phyloP scores from a whole-genome alignment of 2,888 invertebrate species.

The Cyclophora albipunctata region DNA sequence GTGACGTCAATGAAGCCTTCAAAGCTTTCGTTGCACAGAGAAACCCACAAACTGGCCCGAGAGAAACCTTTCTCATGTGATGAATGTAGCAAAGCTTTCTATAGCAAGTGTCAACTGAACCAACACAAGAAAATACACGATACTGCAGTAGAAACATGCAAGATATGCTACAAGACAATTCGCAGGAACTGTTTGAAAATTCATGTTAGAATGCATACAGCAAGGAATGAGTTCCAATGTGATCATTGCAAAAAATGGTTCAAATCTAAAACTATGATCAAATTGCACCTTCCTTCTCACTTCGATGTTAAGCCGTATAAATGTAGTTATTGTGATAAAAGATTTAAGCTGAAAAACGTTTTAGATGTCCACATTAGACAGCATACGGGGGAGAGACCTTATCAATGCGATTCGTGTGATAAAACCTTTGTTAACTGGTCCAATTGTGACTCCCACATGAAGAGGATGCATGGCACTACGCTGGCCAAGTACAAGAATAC shows the following conservation, averaged over 20 bases:
- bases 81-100: background rate
- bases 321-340: conserved; percentile 6
- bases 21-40: no score
- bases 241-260: conserved; percentile 7
- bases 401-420: conserved; percentile 12
- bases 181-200: conserved; percentile 8
- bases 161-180: conserved; percentile 1
- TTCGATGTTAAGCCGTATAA: conserved; percentile 2
- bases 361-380: conserved; percentile 8
- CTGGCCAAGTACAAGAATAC: conserved; percentile 13
- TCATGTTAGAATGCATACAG: conserved; percentile 8
- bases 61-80: conserved; percentile 78
- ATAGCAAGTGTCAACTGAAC: background rate
- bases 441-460: conserved; percentile 23
- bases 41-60: conserved; percentile 59
- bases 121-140: background rate
- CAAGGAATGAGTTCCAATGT: conserved; percentile 7
- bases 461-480: conserved; percentile 13
- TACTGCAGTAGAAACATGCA: background rate
- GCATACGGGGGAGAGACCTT: conserved; percentile 17
- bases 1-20: no score
- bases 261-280: conserved; percentile 6
- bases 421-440: conserved; percentile 19
- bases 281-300: conserved; percentile 9
- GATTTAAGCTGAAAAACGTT: conserved; percentile 5